A percentile compares a stretch with the other conserved stretches of the same genome.
Conservation (phyloP, 2,888 invertebrate species). For the Sinhomidia bicolor region DNA sequence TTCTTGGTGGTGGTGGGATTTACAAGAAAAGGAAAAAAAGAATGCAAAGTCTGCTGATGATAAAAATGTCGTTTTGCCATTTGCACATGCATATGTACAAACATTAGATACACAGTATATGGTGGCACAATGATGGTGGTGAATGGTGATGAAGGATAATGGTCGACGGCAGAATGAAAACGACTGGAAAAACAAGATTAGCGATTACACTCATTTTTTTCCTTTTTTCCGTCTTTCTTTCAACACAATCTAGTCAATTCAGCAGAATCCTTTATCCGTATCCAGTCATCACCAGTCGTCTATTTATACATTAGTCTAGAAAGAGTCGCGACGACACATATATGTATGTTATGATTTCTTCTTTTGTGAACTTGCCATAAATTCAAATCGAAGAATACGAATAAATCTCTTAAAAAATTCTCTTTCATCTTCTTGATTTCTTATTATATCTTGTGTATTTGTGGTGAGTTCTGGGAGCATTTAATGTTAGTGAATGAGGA, state of each 20-base stretch:
- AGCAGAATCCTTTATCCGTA: not conserved
- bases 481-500: not conserved
- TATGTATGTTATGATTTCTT: not conserved
- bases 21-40: not conserved
- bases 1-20: not conserved
- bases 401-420: not conserved
- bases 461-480: not conserved
- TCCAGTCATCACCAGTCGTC: not conserved
- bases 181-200: constrained; percentile 49
- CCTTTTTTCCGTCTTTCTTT: too few relatives aligned
- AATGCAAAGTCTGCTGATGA: not conserved
- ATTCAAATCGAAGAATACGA: not conserved
- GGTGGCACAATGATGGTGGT: not conserved
- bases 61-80: not conserved
- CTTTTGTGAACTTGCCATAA: not conserved
- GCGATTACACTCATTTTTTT: not conserved
- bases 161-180: constrained; percentile 17
- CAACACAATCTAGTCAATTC: not conserved
- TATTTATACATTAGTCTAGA: not conserved
- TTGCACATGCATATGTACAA: not conserved
- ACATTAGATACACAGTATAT: not conserved
- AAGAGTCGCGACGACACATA: not conserved
- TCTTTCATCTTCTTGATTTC: not conserved
- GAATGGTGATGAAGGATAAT: not conserved
- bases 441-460: not conserved